Conservation (phyloP, 2,888 invertebrate genomes). For the Drosophila atripex region DNA sequence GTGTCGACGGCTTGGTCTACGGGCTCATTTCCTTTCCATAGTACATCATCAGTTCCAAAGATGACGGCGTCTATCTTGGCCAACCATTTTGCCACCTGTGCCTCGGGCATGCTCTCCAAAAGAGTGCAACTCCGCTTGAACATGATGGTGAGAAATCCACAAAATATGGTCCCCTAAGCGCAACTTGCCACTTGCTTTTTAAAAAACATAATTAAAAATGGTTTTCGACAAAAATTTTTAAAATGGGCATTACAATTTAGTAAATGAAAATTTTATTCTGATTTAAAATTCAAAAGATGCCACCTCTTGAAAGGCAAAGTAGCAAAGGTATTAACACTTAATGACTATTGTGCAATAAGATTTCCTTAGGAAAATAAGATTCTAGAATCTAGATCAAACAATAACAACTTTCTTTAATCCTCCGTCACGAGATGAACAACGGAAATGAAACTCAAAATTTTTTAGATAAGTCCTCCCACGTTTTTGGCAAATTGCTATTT, state of each 20-base stretch:
- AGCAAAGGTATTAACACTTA: no score
- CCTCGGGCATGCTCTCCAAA: slow-evolving; percentile 44
- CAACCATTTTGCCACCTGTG: slow-evolving; percentile 56
- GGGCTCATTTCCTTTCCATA: slow-evolving; percentile 54
- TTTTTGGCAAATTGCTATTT: neutral
- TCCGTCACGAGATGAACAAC: slow-evolving; percentile 6
- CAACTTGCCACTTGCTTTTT: neutral
- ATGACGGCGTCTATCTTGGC: slow-evolving; percentile 49
- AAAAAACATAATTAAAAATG: neutral
- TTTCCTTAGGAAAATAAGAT: neutral
- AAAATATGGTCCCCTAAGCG: neutral
- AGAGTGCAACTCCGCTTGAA: slow-evolving; percentile 52
- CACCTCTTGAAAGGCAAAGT: neutral
- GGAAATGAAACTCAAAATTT: neutral
- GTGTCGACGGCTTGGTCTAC: slow-evolving; percentile 48
- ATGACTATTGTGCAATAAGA: neutral
- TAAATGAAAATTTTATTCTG: neutral
- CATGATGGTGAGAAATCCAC: slow-evolving; percentile 15
- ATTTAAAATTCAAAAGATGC: neutral
- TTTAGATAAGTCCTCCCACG: neutral
- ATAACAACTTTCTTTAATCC: slow-evolving; percentile 11
- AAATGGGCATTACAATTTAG: neutral
- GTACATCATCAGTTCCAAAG: slow-evolving; percentile 61
- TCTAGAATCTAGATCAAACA: neutral
- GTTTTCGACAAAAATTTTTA: neutral